Percentiles rank a stretch among this genome's conserved stretches.
These are phyloP conservation scores for Etheostoma nigrum DNA, from an alignment of 2,797 vertebrate species.

Conservation along the genomic window DNA sequence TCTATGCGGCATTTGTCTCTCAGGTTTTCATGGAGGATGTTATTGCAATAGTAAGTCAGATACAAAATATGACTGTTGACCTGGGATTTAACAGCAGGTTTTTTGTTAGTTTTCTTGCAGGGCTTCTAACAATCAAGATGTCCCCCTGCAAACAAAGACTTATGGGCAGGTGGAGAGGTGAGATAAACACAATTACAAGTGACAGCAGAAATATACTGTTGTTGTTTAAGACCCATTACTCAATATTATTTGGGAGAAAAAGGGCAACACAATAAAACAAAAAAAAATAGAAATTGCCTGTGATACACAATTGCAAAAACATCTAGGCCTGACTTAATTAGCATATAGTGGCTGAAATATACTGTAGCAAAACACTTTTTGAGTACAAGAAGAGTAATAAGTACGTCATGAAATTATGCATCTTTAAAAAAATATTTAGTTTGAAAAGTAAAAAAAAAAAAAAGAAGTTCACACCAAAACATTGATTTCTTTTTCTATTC, in stretches of 20 bases:
- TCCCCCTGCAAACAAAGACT: conserved; percentile 75
- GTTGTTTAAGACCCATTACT: conserved; percentile 48
- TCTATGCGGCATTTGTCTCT: conserved; percentile 54
- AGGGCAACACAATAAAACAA: conserved; percentile 14
- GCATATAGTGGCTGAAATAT: neutral
- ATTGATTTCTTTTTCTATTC: neutral
- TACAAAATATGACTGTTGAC: conserved; percentile 73
- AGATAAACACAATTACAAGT: conserved; percentile 80
- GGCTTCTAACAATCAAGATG: conserved; percentile 67
- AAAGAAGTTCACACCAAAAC: neutral
- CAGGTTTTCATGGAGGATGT: conserved; percentile 54
- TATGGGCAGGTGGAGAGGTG: conserved; percentile 69
- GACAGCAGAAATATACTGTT: conserved; percentile 56
- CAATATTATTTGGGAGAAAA: conserved; percentile 42
- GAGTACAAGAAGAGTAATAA: neutral
- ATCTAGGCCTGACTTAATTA: neutral
- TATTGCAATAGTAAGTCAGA: conserved; percentile 59
- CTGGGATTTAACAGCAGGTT: conserved; percentile 58
- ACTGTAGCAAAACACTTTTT: neutral
- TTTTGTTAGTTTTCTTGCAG: conserved; percentile 69
- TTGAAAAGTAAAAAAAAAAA: neutral
- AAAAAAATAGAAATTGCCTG: neutral
- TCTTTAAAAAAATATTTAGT: neutral
- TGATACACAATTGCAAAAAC: conserved; percentile 8
- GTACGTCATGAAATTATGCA: neutral